phyloP scores from a whole-genome alignment of 2,888 invertebrate species.

The Drosophila merina region DNA sequence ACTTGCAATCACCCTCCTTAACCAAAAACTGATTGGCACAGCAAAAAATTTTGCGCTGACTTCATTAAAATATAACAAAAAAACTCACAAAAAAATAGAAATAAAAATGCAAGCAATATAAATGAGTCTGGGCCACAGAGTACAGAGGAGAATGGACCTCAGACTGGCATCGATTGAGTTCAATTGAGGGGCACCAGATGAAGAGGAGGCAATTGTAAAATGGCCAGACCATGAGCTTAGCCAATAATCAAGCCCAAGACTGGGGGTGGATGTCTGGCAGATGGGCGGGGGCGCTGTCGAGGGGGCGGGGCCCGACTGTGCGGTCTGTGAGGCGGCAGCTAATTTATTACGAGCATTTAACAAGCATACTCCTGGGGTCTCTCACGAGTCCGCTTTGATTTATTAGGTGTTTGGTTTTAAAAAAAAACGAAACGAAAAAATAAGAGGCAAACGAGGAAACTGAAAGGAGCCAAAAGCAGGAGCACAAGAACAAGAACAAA shows the following conservation, averaged over 20 bases:
- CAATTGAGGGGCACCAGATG: conserved; percentile 49
- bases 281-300: neutral
- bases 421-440: conserved; percentile 23
- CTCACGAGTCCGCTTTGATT: conserved; percentile 72
- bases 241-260: conserved; percentile 65
- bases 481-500: conserved; percentile 22
- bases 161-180: conserved; percentile 67
- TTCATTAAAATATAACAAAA: conserved; percentile 58
- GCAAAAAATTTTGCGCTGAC: conserved; percentile 71
- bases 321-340: conserved; percentile 61
- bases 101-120: conserved; percentile 66
- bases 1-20: neutral
- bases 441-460: conserved; percentile 26
- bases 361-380: conserved; percentile 74
- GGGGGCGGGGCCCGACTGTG: conserved; percentile 8
- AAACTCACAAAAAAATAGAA: conserved; percentile 32
- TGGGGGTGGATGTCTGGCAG: conserved; percentile 15
- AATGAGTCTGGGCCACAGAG: conserved; percentile 66
- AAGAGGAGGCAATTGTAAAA: conserved; percentile 58
- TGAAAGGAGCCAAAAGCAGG: conserved; percentile 22
- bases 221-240: conserved; percentile 69
- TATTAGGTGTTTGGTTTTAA: conserved; percentile 76
- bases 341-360: conserved; percentile 79
- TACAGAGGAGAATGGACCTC: conserved; percentile 3
- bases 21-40: conserved; percentile 53